phyloP scores from a whole-genome alignment of 2,113 vertebrate species.

The Microcebus ravelobensis region DNA sequence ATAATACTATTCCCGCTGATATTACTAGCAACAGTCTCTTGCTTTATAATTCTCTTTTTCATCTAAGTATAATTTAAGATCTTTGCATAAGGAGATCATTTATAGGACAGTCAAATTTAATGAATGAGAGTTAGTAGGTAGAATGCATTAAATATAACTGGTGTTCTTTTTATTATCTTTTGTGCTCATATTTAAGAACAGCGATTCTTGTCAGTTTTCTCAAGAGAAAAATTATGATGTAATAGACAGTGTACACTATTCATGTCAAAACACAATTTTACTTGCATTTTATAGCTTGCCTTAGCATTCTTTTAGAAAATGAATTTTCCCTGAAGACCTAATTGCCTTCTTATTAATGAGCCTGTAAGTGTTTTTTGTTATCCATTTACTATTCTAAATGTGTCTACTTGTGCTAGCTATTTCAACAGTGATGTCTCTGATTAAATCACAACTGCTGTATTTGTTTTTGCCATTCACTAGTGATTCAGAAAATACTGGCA shows the following conservation, averaged over 20 bases:
- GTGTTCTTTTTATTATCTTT: constrained; percentile 63
- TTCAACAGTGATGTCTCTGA: constrained; percentile 68
- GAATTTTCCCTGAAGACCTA: constrained; percentile 75
- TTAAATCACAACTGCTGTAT: constrained; percentile 67
- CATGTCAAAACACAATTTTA: constrained; percentile 77
- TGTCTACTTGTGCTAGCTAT: constrained; percentile 68
- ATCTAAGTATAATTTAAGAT: constrained; percentile 47
- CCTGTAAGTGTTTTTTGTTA: constrained; percentile 64
- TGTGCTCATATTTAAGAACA: constrained; percentile 69
- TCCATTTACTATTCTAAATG: constrained; percentile 75
- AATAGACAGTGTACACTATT: constrained; percentile 70
- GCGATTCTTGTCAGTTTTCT: constrained; percentile 74
- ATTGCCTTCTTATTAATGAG: constrained; percentile 77
- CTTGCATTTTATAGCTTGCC: constrained; percentile 64
- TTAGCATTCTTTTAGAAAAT: constrained; percentile 75
- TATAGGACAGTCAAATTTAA: constrained; percentile 56
- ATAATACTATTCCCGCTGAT: not conserved
- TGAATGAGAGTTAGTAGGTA: constrained; percentile 56
- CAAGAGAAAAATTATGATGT: constrained; percentile 76
- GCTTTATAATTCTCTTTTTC: constrained; percentile 49
- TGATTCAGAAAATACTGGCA: constrained; percentile 67
- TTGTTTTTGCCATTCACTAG: constrained; percentile 75
- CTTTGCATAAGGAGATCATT: constrained; percentile 47
- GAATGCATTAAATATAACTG: constrained; percentile 58
- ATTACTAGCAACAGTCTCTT: constrained; percentile 4